Percentiles rank a stretch among this genome's conserved stretches.
Conservation (phyloP, 2,113 vertebrate genomes). For the Paramisgurnus dabryanus region DNA sequence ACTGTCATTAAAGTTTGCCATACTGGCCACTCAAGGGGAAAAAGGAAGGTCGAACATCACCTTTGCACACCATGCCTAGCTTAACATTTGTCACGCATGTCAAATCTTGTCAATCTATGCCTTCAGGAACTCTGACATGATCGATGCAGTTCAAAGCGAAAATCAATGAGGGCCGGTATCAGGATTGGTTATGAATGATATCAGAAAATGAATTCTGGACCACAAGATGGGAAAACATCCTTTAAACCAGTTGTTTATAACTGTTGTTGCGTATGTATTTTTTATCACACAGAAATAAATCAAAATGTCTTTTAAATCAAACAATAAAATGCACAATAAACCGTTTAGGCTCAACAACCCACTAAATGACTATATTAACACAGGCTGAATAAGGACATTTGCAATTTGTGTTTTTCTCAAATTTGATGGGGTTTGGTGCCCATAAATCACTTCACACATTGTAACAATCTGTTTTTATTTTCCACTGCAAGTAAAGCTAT, state of each 20-base stretch:
- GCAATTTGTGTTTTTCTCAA: too few relatives aligned
- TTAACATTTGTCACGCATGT: constrained; percentile 11
- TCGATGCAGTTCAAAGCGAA: not conserved
- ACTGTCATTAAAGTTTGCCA: not conserved
- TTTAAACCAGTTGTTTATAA: not conserved
- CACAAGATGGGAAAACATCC: not conserved
- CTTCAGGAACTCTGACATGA: constrained; percentile 13
- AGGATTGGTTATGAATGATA: not conserved
- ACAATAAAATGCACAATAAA: too few relatives aligned
- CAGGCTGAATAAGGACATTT: too few relatives aligned
- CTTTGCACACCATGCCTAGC: constrained; percentile 22
- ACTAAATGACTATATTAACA: too few relatives aligned
- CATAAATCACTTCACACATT: too few relatives aligned
- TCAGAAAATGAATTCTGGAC: not conserved
- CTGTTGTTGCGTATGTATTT: too few relatives aligned
- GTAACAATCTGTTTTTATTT: too few relatives aligned
- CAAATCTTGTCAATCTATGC: not conserved
- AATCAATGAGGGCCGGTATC: constrained; percentile 1
- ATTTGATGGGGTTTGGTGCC: not conserved
- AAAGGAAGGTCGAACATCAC: constrained; percentile 12
- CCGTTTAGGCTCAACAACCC: too few relatives aligned
- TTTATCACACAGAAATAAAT: too few relatives aligned
- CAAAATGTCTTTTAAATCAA: too few relatives aligned
- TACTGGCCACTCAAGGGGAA: not conserved
- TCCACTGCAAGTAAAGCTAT: too few relatives aligned